phyloP scores from a whole-genome alignment of 1,140 invertebrate genomes.

The Trachymyrmex septentrionalis region DNA sequence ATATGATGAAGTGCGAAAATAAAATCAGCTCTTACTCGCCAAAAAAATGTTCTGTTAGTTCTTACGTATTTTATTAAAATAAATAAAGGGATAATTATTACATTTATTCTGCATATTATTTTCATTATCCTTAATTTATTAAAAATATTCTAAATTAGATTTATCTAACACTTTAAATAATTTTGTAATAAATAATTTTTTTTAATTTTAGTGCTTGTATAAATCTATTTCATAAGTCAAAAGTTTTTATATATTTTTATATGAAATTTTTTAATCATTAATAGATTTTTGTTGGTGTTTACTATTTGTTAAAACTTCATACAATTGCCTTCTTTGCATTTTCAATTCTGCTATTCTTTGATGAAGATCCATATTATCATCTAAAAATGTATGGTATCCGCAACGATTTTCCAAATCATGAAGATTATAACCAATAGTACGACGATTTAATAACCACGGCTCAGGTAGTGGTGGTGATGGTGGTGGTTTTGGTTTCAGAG shows the following conservation, averaged over 20 bases:
- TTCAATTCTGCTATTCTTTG: constrained; percentile 72
- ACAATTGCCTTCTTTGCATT: constrained; percentile 47
- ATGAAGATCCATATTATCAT: constrained; percentile 76
- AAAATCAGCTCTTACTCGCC: constrained; percentile 1
- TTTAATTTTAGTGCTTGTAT: not conserved
- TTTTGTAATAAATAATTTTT: not conserved
- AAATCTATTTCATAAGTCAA: not conserved
- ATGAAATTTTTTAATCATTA: not conserved
- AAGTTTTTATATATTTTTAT: not conserved
- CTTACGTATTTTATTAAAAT: not conserved
- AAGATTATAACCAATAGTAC: constrained; percentile 71
- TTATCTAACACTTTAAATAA: not conserved
- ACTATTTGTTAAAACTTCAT: not conserved
- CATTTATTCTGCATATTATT: constrained; percentile 18
- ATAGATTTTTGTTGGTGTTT: not conserved
- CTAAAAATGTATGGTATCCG: constrained; percentile 71
- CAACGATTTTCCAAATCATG: constrained; percentile 69
- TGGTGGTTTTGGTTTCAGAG: constrained; percentile 50
- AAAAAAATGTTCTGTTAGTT: constrained; percentile 27
- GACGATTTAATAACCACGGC: constrained; percentile 74
- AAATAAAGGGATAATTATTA: constrained; percentile 25
- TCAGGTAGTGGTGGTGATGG: constrained; percentile 41
- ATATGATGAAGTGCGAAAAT: not conserved
- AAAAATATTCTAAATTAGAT: constrained; percentile 3
- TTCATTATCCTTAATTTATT: not conserved